Conservation (phyloP, 2,888 invertebrate species). For the Lymantria monacha region DNA sequence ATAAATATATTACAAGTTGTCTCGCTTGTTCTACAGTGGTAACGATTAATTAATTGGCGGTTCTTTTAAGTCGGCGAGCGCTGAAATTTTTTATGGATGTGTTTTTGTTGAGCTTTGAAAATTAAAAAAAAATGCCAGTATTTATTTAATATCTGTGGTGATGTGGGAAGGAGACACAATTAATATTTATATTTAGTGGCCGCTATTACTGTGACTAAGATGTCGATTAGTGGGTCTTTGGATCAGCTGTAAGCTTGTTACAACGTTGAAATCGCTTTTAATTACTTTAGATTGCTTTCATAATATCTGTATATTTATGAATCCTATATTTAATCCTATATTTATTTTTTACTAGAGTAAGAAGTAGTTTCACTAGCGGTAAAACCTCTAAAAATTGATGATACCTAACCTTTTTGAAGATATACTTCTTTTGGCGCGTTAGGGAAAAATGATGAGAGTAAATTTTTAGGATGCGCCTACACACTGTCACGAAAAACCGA, state of each 20-base stretch:
- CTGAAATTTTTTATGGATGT: conserved; percentile 29
- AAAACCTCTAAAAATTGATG: too few relatives aligned
- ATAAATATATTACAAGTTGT: conserved; percentile 52
- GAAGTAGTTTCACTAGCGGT: too few relatives aligned
- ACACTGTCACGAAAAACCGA: too few relatives aligned
- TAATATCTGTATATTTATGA: too few relatives aligned
- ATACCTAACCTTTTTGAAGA: too few relatives aligned
- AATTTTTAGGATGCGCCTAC: too few relatives aligned
- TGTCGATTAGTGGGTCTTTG: conserved; percentile 7
- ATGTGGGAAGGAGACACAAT: conserved; percentile 13
- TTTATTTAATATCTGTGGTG: conserved; percentile 27
- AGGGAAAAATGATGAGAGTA: too few relatives aligned
- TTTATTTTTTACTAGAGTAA: too few relatives aligned
- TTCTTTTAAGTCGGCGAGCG: conserved; percentile 32
- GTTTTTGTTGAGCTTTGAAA: conserved; percentile 35
- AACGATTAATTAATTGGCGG: conserved; percentile 47
- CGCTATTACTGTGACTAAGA: not conserved
- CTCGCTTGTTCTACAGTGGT: conserved; percentile 43
- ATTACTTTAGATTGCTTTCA: too few relatives aligned
- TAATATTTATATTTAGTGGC: conserved; percentile 3
- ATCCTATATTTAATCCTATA: too few relatives aligned
- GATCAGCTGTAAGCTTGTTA: not conserved
- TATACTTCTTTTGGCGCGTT: too few relatives aligned
- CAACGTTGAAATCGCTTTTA: not conserved
- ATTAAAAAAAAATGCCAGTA: conserved; percentile 19